phyloP scores from a whole-genome alignment of 2,888 invertebrate species.

The Polydrusus pterygomalis region DNA sequence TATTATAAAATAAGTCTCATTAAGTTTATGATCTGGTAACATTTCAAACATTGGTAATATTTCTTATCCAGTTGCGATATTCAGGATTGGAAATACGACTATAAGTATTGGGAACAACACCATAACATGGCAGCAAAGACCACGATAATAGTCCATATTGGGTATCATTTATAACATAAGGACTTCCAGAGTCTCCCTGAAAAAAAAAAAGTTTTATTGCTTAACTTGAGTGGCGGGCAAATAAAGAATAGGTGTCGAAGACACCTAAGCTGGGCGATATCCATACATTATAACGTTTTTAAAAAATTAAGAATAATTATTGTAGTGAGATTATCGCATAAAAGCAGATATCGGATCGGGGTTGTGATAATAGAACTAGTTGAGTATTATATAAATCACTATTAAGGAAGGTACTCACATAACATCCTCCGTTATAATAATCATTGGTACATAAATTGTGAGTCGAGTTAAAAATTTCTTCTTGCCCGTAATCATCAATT shows the following conservation, averaged over 20 bases:
- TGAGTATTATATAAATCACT: too few relatives aligned
- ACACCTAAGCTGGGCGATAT: too few relatives aligned
- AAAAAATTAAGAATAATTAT: too few relatives aligned
- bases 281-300: too few relatives aligned
- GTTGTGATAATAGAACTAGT: too few relatives aligned
- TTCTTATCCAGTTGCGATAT: conserved; percentile 24
- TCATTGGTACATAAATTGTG: conserved; percentile 15
- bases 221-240: too few relatives aligned
- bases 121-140: conserved; percentile 8
- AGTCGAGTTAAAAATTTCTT: conserved; percentile 15
- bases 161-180: conserved; percentile 17
- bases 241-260: too few relatives aligned
- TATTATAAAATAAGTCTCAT: too few relatives aligned
- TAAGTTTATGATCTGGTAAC: too few relatives aligned
- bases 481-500: not conserved
- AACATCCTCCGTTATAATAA: conserved; percentile 23
- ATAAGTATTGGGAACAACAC: conserved; percentile 17
- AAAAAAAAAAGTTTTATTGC: too few relatives aligned
- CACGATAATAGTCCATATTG: conserved; percentile 21
- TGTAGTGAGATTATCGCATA: too few relatives aligned
- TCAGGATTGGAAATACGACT: conserved; percentile 26
- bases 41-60: conserved; percentile 15
- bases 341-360: too few relatives aligned
- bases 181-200: conserved; percentile 37
- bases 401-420: not conserved